Conservation (phyloP, 2,888 invertebrate species). For the Helleia helle region DNA sequence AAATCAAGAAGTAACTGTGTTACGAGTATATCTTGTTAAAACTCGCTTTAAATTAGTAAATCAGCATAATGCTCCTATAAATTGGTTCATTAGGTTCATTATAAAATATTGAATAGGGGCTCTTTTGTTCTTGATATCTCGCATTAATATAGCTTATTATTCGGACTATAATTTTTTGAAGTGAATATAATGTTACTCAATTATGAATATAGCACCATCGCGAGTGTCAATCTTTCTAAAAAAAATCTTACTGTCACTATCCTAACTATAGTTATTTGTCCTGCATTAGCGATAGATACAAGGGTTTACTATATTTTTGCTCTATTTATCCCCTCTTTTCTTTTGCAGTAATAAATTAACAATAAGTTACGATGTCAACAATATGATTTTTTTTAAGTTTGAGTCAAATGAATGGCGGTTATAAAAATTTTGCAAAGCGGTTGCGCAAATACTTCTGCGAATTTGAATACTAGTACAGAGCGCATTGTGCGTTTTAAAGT, state of each 20-base stretch:
- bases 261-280: no score
- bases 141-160: no score
- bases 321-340: background rate
- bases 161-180: no score
- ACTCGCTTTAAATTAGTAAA: background rate
- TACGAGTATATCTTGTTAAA: no score
- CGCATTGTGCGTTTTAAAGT: conserved; percentile 42
- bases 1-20: no score
- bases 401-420: conserved; percentile 2
- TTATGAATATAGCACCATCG: no score
- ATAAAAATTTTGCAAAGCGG: conserved; percentile 29
- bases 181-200: no score
- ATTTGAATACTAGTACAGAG: conserved; percentile 51
- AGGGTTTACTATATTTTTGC: no score
- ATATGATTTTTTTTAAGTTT: conserved; percentile 7
- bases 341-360: background rate
- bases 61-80: background rate
- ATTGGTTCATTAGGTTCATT: background rate
- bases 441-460: conserved; percentile 57
- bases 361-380: conserved; percentile 5
- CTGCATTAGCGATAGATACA: no score
- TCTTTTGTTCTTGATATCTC: background rate
- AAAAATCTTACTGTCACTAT: no score
- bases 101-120: background rate
- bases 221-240: no score